phyloP scores from a whole-genome alignment of 2,888 invertebrate species.

The Drosophila neonasuta region DNA sequence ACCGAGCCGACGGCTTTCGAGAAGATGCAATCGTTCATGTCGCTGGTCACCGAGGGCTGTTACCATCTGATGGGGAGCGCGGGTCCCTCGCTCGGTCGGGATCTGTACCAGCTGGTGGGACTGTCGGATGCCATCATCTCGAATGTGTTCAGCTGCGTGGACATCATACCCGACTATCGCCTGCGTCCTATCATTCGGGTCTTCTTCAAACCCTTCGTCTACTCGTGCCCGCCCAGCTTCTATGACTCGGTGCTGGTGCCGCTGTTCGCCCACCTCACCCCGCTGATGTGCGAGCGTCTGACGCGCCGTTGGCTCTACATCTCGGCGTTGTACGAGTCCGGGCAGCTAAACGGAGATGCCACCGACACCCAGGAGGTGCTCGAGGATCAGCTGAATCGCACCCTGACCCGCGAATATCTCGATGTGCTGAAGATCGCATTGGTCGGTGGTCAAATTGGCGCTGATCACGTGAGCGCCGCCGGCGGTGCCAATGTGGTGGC shows the following conservation, averaged over 20 bases:
- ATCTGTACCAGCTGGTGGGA: slow-evolving; percentile 90
- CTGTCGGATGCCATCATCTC: slow-evolving; percentile 89
- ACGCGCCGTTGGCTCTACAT: slow-evolving; percentile 91
- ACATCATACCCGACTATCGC: slow-evolving; percentile 92
- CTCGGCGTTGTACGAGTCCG: slow-evolving; percentile 88
- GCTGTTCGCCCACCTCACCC: slow-evolving; percentile 89
- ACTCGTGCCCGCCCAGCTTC: slow-evolving; percentile 92
- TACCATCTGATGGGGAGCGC: slow-evolving; percentile 91
- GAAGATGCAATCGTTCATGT: slow-evolving; percentile 92
- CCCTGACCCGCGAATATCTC: slow-evolving; percentile 93
- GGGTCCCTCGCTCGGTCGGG: slow-evolving; percentile 90
- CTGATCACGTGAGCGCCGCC: slow-evolving; percentile 62
- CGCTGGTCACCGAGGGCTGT: slow-evolving; percentile 90
- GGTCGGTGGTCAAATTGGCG: slow-evolving; percentile 86
- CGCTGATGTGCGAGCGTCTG: slow-evolving; percentile 88
- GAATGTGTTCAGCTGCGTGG: slow-evolving; percentile 83
- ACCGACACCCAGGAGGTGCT: slow-evolving; percentile 88
- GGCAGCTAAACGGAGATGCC: slow-evolving; percentile 89
- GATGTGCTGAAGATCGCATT: slow-evolving; percentile 90
- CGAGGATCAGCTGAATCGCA: slow-evolving; percentile 92
- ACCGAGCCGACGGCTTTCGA: slow-evolving; percentile 85
- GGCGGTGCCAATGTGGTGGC: slow-evolving; percentile 68
- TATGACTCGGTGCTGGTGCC: slow-evolving; percentile 90
- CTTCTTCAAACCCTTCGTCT: slow-evolving; percentile 92
- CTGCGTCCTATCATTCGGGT: slow-evolving; percentile 91